A percentile compares a stretch with the other conserved stretches of the same genome.
Evolutionary conservation across 2,797 vertebrate genomes (phyloP).

Genomic region (Danio choprae): DNA sequence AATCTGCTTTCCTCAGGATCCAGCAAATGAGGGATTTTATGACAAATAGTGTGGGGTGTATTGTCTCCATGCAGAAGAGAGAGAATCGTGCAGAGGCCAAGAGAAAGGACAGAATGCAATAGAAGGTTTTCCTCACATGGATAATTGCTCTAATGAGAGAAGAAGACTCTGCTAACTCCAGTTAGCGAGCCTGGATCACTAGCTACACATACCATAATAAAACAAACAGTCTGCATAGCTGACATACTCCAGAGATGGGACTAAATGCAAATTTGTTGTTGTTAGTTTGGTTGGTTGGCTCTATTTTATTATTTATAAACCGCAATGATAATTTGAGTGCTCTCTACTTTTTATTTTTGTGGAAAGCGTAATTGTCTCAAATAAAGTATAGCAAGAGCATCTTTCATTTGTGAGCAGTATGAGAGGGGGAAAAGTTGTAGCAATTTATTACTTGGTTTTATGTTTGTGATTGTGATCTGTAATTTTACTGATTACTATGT

Average conservation of each 20-base stretch:
- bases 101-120: conserved; percentile 62
- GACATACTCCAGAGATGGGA: conserved; percentile 49
- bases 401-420: conserved; percentile 39
- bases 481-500: conserved; percentile 59
- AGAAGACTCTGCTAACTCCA: conserved; percentile 58
- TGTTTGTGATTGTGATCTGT: conserved; percentile 49
- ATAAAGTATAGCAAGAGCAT: conserved; percentile 36
- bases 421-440: conserved; percentile 36
- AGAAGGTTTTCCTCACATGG: conserved; percentile 56
- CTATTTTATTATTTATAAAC: conserved; percentile 44
- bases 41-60: conserved; percentile 94
- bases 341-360: conserved; percentile 38
- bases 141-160: conserved; percentile 69
- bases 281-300: conserved; percentile 5
- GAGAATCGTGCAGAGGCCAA: conserved; percentile 81
- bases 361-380: conserved; percentile 47
- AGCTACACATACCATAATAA: conserved; percentile 34
- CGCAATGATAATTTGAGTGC: conserved; percentile 40
- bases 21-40: conserved; percentile 99
- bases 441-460: conserved; percentile 33
- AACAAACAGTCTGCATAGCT: conserved; percentile 46
- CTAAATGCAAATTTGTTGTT: conserved; percentile 30
- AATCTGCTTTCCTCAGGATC: conserved; percentile 99
- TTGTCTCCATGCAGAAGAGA: conserved; percentile 86
- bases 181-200: conserved; percentile 56